Percentiles rank a stretch among this genome's conserved stretches.
phyloP scores from a whole-genome alignment of 2,888 invertebrate species.

The Lymantria dispar region DNA sequence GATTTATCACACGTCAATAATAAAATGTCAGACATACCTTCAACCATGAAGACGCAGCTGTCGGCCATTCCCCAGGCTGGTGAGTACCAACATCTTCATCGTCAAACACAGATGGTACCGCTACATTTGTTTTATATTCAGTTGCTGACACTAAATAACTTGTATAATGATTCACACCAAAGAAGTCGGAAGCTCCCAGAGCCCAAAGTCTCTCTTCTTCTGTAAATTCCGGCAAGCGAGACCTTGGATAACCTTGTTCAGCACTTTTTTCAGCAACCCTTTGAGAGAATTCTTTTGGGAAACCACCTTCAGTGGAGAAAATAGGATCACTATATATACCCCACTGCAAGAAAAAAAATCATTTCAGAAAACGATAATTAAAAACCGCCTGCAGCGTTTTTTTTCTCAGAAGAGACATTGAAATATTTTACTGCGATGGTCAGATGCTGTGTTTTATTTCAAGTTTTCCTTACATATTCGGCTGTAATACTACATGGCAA shows the following conservation, averaged over 20 bases:
- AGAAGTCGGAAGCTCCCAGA: conserved; percentile 54
- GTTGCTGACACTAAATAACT: conserved; percentile 49
- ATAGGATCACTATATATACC: conserved; percentile 57
- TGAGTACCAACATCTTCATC: conserved; percentile 40
- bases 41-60: conserved; percentile 52
- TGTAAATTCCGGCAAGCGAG: conserved; percentile 68
- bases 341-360: conserved; percentile 3
- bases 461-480: no score
- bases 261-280: conserved; percentile 62
- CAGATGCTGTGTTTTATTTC: no score
- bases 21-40: conserved; percentile 33
- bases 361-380: no score
- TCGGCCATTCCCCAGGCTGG: conserved; percentile 43
- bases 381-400: no score
- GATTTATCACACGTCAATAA: no score
- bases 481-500: no score
- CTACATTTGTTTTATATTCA: conserved; percentile 23
- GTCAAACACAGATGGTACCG: conserved; percentile 43
- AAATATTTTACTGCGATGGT: no score
- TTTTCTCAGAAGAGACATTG: no score
- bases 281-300: conserved; percentile 70
- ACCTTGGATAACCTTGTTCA: conserved; percentile 57
- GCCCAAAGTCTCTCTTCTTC: conserved; percentile 50
- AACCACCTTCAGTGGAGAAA: conserved; percentile 73
- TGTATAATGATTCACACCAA: conserved; percentile 86